Evolutionary conservation across 2,113 vertebrate genomes (phyloP).

Genomic region (Edolisoma coerulescens): DNA sequence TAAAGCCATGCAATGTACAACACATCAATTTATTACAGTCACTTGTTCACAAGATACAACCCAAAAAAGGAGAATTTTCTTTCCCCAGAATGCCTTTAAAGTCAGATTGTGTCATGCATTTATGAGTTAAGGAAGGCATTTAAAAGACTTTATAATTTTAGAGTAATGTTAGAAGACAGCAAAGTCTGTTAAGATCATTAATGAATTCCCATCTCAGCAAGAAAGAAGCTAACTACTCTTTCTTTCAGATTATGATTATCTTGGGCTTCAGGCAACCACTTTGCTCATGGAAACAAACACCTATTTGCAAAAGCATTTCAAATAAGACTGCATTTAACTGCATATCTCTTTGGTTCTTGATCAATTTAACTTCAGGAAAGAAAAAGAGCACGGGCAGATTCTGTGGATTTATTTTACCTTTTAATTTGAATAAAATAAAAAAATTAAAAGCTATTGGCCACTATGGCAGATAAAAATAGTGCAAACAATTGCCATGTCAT

Average conservation of each 20-base stretch:
- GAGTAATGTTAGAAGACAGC: not conserved
- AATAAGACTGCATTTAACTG: not conserved
- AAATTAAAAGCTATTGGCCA: not conserved
- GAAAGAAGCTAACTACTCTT: not conserved
- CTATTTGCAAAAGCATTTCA: not conserved
- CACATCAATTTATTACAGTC: not conserved
- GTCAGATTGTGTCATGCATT: not conserved
- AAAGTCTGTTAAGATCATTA: constrained; percentile 29
- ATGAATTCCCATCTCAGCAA: constrained; percentile 21
- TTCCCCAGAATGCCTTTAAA: not conserved
- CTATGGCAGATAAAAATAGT: not conserved
- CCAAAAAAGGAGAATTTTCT: not conserved
- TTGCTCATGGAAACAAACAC: not conserved
- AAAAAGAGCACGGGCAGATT: not conserved
- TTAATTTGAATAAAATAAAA: not conserved
- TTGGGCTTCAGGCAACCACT: not conserved
- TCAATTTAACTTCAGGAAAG: not conserved
- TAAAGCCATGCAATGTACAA: not conserved
- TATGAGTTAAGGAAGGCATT: not conserved
- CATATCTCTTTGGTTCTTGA: not conserved
- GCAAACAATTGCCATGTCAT: not conserved
- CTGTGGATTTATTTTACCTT: not conserved
- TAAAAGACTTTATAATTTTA: constrained; percentile 13
- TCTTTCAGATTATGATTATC: constrained; percentile 4
- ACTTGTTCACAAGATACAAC: not conserved